Base-by-base conservation (phyloP, 92 coral and sea anemone genomes). In the Epizoanthus rinbou region DNA sequence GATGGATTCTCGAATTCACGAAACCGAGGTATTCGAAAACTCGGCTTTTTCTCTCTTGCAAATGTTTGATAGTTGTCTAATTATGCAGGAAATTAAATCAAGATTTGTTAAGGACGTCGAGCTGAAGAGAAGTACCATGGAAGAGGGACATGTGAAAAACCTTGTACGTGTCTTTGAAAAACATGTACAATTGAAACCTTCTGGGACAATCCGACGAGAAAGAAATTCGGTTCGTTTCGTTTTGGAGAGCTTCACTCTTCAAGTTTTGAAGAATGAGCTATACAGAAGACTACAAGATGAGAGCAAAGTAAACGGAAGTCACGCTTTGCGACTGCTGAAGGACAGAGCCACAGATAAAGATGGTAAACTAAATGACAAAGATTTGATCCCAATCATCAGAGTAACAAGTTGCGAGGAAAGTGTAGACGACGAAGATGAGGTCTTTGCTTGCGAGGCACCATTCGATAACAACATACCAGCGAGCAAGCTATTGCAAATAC, bases 41-140 rank as follows among this genome's bases (percentile, higher is more conserved):
- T 58, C 81, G 14, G 14, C 54, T 3, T 13, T 16, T 18, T 76
- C 54, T 60, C 39, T 39, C 18, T 76, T 58, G 37, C 64, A 35
- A 59, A 58, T 11, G 68, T 58, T 76, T 76, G 81, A 59, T 33
- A 76, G 57, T 59, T 63, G 81, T 58, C 81, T 76, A 50, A 59
- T 76, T 58, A 52, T 31, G 25, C 81, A 57, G 62, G 81, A 76
- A 76, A 76, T 76, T 76, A 76, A 76, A 58, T 69, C 81, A 59
- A 76, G 81, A 39, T 41, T 76, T 76, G 50, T 35, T 41, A 67
- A 67, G 22, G 73, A 67, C 1, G 73, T 67, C 3, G 81, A 76
- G 43, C 33, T 76, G 33, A 57, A 76, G 23, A 76, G 64, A 37
- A 57, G 57, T 58, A 33, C 22, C 5, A 57, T 43, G 64, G 37